Evolutionary conservation across 2,113 vertebrate genomes (phyloP).

Genomic region (Natator depressus): DNA sequence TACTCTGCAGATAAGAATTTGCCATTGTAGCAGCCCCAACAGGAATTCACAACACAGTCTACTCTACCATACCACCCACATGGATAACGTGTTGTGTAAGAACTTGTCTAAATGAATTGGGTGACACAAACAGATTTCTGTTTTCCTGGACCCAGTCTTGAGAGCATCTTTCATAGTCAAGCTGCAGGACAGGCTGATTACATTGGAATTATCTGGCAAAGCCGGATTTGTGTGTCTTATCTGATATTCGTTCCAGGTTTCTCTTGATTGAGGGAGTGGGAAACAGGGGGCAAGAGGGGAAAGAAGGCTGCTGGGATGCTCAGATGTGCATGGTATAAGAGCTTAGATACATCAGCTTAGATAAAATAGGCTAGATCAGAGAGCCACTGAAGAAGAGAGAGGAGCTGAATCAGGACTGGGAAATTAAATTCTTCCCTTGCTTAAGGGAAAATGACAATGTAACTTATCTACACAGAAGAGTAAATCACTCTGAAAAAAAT

Average conservation of each 20-base stretch:
- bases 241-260: neutral
- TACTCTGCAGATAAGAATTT: neutral
- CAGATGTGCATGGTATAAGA: neutral
- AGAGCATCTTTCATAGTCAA: neutral
- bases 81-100: neutral
- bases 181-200: neutral
- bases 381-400: neutral
- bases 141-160: neutral
- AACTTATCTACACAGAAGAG: neutral
- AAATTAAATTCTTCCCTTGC: neutral
- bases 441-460: neutral
- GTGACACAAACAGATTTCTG: neutral
- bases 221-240: neutral
- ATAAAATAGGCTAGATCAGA: slow-evolving; percentile 7
- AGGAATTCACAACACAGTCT: neutral
- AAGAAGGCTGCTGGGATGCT: neutral
- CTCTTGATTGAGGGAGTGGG: neutral
- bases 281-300: neutral
- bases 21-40: neutral
- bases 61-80: neutral
- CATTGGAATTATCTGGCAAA: slow-evolving; percentile 7
- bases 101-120: neutral
- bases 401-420: neutral
- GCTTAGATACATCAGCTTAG: neutral
- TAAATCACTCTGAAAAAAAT: neutral